phyloP scores from a whole-genome alignment of 2,113 vertebrate genomes.

The Ochotona curzoniae region DNA sequence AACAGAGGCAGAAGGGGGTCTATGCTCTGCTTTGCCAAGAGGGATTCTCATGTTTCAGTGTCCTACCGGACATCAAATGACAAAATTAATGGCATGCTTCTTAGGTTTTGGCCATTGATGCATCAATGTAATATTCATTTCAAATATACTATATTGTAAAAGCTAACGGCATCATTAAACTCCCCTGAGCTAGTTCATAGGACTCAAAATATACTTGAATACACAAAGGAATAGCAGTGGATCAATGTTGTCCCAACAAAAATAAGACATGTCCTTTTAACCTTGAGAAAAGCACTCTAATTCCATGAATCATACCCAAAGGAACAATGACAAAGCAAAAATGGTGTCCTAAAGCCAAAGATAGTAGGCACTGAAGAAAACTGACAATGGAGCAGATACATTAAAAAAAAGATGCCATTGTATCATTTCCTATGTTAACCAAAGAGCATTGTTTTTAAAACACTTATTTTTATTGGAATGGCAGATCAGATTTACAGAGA shows the following conservation, averaged over 20 bases:
- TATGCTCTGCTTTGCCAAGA: neutral
- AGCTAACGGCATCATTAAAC: constrained; percentile 11
- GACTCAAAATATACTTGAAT: neutral
- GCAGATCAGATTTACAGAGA: too few relatives aligned
- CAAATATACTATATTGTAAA: neutral
- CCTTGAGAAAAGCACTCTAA: neutral
- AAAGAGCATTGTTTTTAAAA: neutral
- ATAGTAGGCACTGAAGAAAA: neutral
- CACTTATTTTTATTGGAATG: too few relatives aligned
- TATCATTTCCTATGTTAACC: neutral
- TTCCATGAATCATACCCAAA: neutral
- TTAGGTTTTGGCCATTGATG: neutral
- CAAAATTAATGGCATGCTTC: neutral
- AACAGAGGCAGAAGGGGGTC: constrained; percentile 56
- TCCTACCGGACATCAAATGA: neutral
- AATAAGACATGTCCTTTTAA: neutral
- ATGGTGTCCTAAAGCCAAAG: neutral
- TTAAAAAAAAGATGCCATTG: neutral
- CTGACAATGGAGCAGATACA: neutral
- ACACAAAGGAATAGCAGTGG: neutral
- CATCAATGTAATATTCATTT: constrained; percentile 22
- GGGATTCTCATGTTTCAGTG: constrained; percentile 2
- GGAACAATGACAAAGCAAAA: neutral
- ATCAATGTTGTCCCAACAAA: neutral
- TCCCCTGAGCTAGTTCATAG: neutral